Evolutionary conservation across 1,140 invertebrate genomes (phyloP), one percentile per base, ranked within the genome.

Genomic region (Anastrepha obliqua): DNA sequence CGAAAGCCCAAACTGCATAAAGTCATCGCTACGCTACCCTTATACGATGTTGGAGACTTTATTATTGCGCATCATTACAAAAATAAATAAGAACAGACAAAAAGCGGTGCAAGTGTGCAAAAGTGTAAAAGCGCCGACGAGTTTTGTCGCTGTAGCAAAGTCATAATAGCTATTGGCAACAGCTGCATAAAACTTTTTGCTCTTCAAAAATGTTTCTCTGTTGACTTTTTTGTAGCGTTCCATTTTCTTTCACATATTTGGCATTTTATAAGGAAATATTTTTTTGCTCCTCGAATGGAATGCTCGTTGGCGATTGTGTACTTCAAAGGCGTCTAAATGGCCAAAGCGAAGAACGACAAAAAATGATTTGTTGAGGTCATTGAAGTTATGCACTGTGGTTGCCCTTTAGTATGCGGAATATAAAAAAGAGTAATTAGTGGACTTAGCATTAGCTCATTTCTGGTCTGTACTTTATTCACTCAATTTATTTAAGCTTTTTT

Each of bases 41-140:
- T 74, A 47, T 74, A 47, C 13, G n/a, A 47, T 51, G 44, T 81
- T 42, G 44, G 74, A 17, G 44, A 47, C 74, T 55, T 8, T 55
- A 55, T 81, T 81, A 81, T 81, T 51, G 47, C 74, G 29, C 74
- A 81, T 55, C 74, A 20, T 81, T 42, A 55, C 15, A 51, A 81
- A 39, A 51, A 51, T 55, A 58, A 55, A n/a, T 15, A 47, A 20
- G 17, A 81, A 81, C 20, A 15, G 5, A 2, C 0, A 81, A 51
- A 55, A 81, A 81, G 55, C 51, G 47, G 51, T 47, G 29, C 29
- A 29, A 29, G 29, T 29, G 42, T 81, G 29, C 42, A 81, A 81
- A 58, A 55, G 44, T n/a, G 42, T 74, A 44, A 17, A 74, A 81
- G 17, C 55, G 74, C 17, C 55, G 47, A 20, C 29, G 44, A 20